A percentile compares a stretch with the other conserved stretches of the same genome.
phyloP scores from a whole-genome alignment of 2,888 invertebrate species.

The Xestia ashworthii region DNA sequence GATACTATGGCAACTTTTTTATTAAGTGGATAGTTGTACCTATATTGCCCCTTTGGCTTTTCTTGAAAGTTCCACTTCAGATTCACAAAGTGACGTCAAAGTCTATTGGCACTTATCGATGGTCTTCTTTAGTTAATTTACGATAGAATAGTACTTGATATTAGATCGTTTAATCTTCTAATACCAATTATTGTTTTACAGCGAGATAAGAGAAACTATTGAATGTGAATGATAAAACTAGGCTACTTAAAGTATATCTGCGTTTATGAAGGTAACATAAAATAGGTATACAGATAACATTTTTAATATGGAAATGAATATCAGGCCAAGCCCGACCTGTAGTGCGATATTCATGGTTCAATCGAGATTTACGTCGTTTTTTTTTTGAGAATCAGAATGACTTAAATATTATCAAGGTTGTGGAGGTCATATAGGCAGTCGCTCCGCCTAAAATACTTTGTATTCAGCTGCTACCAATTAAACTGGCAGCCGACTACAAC shows the following conservation, averaged over 20 bases:
- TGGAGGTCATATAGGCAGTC: not conserved
- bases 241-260: not conserved
- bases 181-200: constrained; percentile 25
- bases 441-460: not conserved
- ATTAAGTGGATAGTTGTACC: not conserved
- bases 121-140: not conserved
- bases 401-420: not conserved
- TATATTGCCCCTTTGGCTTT: not conserved
- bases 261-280: not conserved
- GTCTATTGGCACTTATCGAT: not conserved
- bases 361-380: no score
- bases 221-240: constrained; percentile 7
- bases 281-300: not conserved
- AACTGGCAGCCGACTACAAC: not conserved
- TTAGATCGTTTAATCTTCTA: constrained; percentile 19
- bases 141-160: constrained; percentile 21
- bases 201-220: constrained; percentile 3
- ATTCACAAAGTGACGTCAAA: not conserved
- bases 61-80: not conserved
- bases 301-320: not conserved
- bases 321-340: no score
- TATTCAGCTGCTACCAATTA: not conserved
- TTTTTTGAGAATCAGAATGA: not conserved
- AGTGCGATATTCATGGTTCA: no score
- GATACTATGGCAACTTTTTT: not conserved